A percentile compares a stretch with the other conserved stretches of the same genome.
phyloP scores from a whole-genome alignment of 2,113 vertebrate genomes.

The Phainopepla nitens region DNA sequence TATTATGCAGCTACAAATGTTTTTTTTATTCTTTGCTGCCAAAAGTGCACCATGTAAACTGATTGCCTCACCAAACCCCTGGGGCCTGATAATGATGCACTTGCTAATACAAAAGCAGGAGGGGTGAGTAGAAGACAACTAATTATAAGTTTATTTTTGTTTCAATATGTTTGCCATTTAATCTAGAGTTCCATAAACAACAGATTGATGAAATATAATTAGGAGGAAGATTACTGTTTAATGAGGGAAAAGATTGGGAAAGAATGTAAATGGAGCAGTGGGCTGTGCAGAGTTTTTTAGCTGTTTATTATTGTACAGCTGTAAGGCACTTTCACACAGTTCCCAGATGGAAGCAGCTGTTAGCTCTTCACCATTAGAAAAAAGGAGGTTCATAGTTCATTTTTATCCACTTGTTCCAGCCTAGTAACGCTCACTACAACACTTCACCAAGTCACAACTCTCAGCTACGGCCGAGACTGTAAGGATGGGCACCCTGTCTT shows the following conservation, averaged over 20 bases:
- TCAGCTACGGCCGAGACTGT: not conserved
- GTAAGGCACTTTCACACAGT: conserved; percentile 67
- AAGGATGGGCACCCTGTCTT: conserved; percentile 33
- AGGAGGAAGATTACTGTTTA: conserved; percentile 74
- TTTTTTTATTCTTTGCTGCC: conserved; percentile 59
- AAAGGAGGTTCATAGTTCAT: conserved; percentile 58
- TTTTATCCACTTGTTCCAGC: conserved; percentile 71
- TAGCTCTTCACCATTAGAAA: conserved; percentile 8
- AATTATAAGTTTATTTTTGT: conserved; percentile 70
- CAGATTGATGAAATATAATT: conserved; percentile 82
- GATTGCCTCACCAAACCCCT: conserved; percentile 37
- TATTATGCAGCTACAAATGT: conserved; percentile 60
- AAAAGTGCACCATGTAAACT: conserved; percentile 37
- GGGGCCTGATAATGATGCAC: conserved; percentile 43
- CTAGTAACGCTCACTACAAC: conserved; percentile 46
- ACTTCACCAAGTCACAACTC: conserved; percentile 40
- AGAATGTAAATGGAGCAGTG: conserved; percentile 72
- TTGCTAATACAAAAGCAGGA: conserved; percentile 60
- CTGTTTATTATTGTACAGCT: conserved; percentile 82
- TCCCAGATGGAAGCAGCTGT: conserved; percentile 78
- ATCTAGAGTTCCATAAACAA: conserved; percentile 79
- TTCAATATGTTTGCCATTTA: conserved; percentile 75
- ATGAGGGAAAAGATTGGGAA: conserved; percentile 74
- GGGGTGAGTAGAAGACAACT: conserved; percentile 40
- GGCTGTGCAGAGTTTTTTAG: conserved; percentile 47